Evolutionary conservation across 1,140 invertebrate species (phyloP).

Genomic region (Drosophila auraria): DNA sequence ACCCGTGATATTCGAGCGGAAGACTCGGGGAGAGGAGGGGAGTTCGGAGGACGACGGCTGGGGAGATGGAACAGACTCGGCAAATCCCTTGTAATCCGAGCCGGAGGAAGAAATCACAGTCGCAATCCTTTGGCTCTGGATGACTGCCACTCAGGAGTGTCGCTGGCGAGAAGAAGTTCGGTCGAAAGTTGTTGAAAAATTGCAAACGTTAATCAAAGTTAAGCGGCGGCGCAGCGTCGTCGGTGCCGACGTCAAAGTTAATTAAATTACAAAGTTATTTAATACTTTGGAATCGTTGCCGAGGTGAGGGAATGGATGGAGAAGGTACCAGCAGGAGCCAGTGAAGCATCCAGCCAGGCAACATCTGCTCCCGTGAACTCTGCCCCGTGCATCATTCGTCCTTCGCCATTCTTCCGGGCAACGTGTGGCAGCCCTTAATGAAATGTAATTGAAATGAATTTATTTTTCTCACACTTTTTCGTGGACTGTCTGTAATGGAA

Average conservation of each 20-base stretch:
- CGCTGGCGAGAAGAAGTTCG: conserved; percentile 62
- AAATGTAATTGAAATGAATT: conserved; percentile 81
- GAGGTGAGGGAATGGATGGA: background rate
- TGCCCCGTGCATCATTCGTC: conserved; percentile 35
- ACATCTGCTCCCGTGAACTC: conserved; percentile 46
- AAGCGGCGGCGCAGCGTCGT: conserved; percentile 61
- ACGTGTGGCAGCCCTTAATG: conserved; percentile 76
- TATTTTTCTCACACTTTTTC: conserved; percentile 53
- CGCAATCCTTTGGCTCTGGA: conserved; percentile 61
- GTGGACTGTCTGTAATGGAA: conserved; percentile 20
- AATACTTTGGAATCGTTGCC: conserved; percentile 76
- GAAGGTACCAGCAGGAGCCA: conserved; percentile 32
- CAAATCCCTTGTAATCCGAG: conserved; percentile 76
- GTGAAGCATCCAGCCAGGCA: conserved; percentile 29
- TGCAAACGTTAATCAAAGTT: conserved; percentile 82
- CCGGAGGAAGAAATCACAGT: conserved; percentile 62
- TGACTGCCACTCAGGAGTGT: conserved; percentile 22
- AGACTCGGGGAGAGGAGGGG: conserved; percentile 1
- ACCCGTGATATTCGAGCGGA: conserved; percentile 15
- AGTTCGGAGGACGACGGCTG: background rate
- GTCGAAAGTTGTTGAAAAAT: conserved; percentile 81
- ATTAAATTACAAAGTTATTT: conserved; percentile 84
- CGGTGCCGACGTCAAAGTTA: conserved; percentile 76
- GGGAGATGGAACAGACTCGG: conserved; percentile 9
- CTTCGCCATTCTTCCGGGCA: conserved; percentile 13